These are phyloP conservation scores for Aurelia sp. DNA, from an alignment of 30 jellyfish, hydroid and myxozoan genomes.

Conservation along the genomic window DNA sequence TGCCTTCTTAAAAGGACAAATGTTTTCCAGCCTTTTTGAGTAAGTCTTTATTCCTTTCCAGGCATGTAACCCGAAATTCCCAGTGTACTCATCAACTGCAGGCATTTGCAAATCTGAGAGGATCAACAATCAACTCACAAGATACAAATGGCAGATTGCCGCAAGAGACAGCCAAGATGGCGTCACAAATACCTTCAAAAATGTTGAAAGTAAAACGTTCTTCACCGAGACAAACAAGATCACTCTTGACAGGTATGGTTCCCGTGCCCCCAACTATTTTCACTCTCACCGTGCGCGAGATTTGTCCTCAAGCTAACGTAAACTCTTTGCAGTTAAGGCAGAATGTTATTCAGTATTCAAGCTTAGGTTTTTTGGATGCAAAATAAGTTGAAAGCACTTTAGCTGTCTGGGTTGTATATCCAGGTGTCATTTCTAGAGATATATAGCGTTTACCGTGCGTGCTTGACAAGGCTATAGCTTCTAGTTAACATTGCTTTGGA, in stretches of 20 bases:
- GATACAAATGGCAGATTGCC: slow-evolving; percentile 93
- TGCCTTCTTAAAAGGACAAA: too few species aligned
- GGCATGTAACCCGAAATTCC: slow-evolving; percentile 95
- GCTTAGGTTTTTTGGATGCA: too few species aligned
- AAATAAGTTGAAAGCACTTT: too few species aligned
- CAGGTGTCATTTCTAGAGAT: too few species aligned
- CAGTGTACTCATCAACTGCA: slow-evolving; percentile 79
- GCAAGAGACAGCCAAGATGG: slow-evolving; percentile 84
- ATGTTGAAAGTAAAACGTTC: slow-evolving; percentile 73
- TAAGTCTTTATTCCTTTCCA: neutral
- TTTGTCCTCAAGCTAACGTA: too few species aligned
- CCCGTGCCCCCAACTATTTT: neutral
- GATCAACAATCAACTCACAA: slow-evolving; percentile 79
- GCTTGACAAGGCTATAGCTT: too few species aligned
- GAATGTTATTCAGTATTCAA: too few species aligned
- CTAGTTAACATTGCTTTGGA: too few species aligned
- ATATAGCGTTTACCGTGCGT: too few species aligned
- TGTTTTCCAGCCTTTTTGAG: neutral
- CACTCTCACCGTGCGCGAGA: too few species aligned
- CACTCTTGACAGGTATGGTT: slow-evolving; percentile 90
- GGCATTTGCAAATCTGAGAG: slow-evolving; percentile 85
- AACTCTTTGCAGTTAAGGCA: too few species aligned
- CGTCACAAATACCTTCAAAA: slow-evolving; percentile 68
- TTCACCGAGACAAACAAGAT: slow-evolving; percentile 75
- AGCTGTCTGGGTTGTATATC: too few species aligned